Base-by-base conservation (phyloP, 2,797 vertebrate genomes). In the Sebastes baramenuke region DNA sequence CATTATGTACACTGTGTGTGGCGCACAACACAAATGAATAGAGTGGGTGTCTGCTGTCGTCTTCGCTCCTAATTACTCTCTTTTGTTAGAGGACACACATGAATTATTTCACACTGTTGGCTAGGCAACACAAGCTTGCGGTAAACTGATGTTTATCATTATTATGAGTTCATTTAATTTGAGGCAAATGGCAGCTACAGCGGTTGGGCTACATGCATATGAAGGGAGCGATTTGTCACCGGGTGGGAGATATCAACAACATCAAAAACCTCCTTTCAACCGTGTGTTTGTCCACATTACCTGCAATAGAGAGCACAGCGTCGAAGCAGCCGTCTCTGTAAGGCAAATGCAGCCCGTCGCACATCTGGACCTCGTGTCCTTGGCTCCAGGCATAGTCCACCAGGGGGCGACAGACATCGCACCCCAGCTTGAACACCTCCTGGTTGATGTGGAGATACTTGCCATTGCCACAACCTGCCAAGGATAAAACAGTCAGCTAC, bases 371-470 rank as follows among this genome's bases (percentile, higher is more conserved):
- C 92, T 96, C 94, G 13, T 93, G 94, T 49, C 92, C 94, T 79
- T 93, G 92, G 84, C 73, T 94, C 90, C 79, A 64, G 75, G 97
- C 96, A 29, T 81, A 94, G 87, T 96, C 95, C 93, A 97, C 95
- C 87, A 96, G 85, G 1, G 94, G 95, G 83, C 93, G 95, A 87
- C 94, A 96, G 12, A 94, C 94, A 29, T 96, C 89, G 3, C 96
- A 96, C 14, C 94, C 93, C 89, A 96, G 88, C 92, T 97, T 96
- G 91, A 95, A 95, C 83, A 83, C 92, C 36, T 94, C 88, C 87
- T 92, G 93, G 89, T 92, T 97, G 89, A 97, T 97, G 94, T 92
- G 94, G 81, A 96, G 94, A 72, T 97, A 96, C 94, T 97, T 97
- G 66, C 95, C 95, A 82, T 96, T 97, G 77, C 96, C 88, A 66